Evolutionary conservation across 1,140 invertebrate species (phyloP), one percentile per base, ranked within the genome.

Genomic region (Heliconius congener): DNA sequence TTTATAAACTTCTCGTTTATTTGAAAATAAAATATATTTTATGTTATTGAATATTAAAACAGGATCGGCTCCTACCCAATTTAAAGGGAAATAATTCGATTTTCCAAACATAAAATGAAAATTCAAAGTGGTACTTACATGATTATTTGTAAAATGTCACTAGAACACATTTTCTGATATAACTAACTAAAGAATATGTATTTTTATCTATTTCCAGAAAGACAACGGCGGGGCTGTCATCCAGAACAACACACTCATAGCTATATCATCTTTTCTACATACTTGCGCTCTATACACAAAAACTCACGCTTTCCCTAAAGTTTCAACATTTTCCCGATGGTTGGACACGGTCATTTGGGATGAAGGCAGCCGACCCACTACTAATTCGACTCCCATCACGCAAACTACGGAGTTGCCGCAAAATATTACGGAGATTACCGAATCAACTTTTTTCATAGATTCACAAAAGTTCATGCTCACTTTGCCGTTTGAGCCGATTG

Each of bases 201-300:
- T n/a, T 39, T 71, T 37, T 37, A 37, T 37, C 0, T 27, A 71
- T 71, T 72, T 86, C 34, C 87, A 94, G 93, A 90, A 82, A 85
- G 93, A 94, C 86, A 91, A 93, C 78, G 93, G 93, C 9, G 93
- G 93, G 1, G 91, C 93, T 0, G 90, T 93, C 0, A 86, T 94
- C 71, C 93, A 94, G 46, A 94, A 94, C 87, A 90, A 92, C 78
- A 93, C 89, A 11, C 80, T 94, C 8, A 81, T 94, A 52, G 93
- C 83, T 11, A 82, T 94, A n/a, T 79, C 91, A 8, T 80, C 87
- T 13, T 94, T 91, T 83, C 77, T 92, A 13, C 88, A 91, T 82
- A 83, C 87, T 2, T 94, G 91, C 79, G 91, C 90, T 0, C 50
- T 91, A 0, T 94, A 93, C 81, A 90, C 87, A n/a, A 89, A 88